These are phyloP conservation scores for Drosophila parvula DNA, from an alignment of 1,140 invertebrate species.

Conservation along the genomic window DNA sequence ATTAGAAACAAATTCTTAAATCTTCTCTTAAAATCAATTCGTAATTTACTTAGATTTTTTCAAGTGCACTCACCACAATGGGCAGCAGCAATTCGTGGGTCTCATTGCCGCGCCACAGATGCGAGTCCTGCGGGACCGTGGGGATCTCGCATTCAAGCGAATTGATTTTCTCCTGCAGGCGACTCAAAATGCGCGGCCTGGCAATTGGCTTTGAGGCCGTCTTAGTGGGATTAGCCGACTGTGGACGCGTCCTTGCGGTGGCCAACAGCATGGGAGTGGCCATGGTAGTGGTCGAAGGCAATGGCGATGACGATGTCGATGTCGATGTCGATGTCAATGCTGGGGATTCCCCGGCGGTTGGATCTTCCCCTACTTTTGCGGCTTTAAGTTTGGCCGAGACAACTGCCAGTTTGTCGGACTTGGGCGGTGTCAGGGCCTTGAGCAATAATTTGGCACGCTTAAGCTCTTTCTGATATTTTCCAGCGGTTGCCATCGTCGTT, in stretches of 20 bases:
- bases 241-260: conserved; percentile 33
- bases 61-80: conserved; percentile 85
- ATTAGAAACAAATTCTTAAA: neutral
- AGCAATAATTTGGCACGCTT: conserved; percentile 82
- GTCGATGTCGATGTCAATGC: conserved; percentile 27
- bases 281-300: conserved; percentile 27
- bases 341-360: conserved; percentile 21
- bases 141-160: conserved; percentile 87
- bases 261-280: conserved; percentile 13
- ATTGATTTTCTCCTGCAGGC: conserved; percentile 86
- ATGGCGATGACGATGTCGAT: neutral
- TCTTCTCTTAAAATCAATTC: neutral
- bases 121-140: conserved; percentile 86
- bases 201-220: conserved; percentile 77
- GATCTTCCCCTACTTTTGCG: conserved; percentile 8
- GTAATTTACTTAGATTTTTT: neutral
- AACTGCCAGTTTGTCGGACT: conserved; percentile 59
- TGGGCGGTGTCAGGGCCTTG: conserved; percentile 64
- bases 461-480: conserved; percentile 78
- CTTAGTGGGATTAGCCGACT: conserved; percentile 71
- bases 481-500: conserved; percentile 35
- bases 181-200: conserved; percentile 77
- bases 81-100: conserved; percentile 88
- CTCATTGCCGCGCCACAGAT: conserved; percentile 88
- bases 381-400: conserved; percentile 57